These are phyloP conservation scores for Orchesella cincta DNA, from an alignment of 1,140 invertebrate species.

Conservation along the genomic window DNA sequence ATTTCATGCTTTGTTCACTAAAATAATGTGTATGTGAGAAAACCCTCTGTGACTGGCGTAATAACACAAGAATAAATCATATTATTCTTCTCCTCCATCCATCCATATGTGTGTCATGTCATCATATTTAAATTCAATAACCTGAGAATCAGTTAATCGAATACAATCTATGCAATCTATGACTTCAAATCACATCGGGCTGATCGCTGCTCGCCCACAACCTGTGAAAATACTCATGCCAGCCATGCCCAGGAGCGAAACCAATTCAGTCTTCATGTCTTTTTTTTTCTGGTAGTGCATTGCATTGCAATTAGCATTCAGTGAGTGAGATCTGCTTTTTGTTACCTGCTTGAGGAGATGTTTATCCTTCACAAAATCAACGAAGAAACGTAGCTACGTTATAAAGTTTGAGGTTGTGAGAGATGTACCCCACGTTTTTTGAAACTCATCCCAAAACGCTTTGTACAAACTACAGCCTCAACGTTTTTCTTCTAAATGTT, in stretches of 20 bases:
- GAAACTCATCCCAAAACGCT: too few species aligned
- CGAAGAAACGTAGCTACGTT: too few species aligned
- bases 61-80: too few species aligned
- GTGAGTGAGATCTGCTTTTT: neutral
- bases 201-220: neutral
- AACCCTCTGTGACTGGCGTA: too few species aligned
- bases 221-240: neutral
- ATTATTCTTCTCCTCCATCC: too few species aligned
- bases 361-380: too few species aligned
- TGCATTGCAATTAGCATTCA: neutral
- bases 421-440: too few species aligned
- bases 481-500: too few species aligned
- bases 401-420: too few species aligned
- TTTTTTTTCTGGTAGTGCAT: neutral
- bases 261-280: neutral
- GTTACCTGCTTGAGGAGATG: neutral
- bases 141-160: slow-evolving; percentile 1
- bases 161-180: slow-evolving; percentile 11
- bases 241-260: neutral
- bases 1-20: too few species aligned
- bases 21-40: too few species aligned
- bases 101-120: neutral
- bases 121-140: neutral
- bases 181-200: neutral
- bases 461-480: too few species aligned